Evolutionary conservation across 2,888 invertebrate genomes (phyloP), one percentile per base, ranked within the genome.

Genomic region (Omphaloscelis lunosa): DNA sequence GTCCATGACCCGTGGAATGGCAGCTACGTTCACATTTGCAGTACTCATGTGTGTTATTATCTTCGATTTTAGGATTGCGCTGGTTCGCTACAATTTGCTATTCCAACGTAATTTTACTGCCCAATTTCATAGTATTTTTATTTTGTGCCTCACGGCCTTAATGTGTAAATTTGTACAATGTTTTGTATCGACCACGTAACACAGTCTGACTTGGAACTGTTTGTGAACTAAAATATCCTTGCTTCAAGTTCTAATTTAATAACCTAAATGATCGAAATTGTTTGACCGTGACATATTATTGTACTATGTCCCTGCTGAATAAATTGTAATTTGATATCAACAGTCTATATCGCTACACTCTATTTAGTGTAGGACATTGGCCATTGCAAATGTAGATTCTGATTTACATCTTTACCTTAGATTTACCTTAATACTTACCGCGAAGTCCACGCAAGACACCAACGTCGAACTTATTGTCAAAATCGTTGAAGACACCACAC

Each of bases 1-100:
- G 80, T 62, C 86, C 89, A 27, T 89, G 88, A 89, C 82, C 86
- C 23, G 48, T 53, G 67, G 12, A 68, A 67, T 63, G 41, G 48
- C 23, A 67, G 59, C 63, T 75, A 80, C 83, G 61, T 86, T 86
- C 86, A 87, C 83, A 86, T 88, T 82, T 73, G 68, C 29, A 53
- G 53, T 81, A 74, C 66, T 76, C 66, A 61, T 69, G 39, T 74
- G 59, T 65, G 76, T 73, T 72, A 76, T 84, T 84, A 76, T 72
- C 29, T 62, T 72, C 39, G 76, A 76, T 76, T 84, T 76, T 63
- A 77, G 39, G 48, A 51, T 63, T 71, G 34, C 17, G 17, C 53
- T 62, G 39, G 59, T 53, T 61, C 48, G 5, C 69, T 61, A 23
- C 27, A 70, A 67, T 72, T 66, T 62, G 23, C 29, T 51, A 53